Evolutionary conservation across 2,113 vertebrate genomes (phyloP), one percentile per base, ranked within the genome.

Genomic region (Myrmophylax atrothorax): DNA sequence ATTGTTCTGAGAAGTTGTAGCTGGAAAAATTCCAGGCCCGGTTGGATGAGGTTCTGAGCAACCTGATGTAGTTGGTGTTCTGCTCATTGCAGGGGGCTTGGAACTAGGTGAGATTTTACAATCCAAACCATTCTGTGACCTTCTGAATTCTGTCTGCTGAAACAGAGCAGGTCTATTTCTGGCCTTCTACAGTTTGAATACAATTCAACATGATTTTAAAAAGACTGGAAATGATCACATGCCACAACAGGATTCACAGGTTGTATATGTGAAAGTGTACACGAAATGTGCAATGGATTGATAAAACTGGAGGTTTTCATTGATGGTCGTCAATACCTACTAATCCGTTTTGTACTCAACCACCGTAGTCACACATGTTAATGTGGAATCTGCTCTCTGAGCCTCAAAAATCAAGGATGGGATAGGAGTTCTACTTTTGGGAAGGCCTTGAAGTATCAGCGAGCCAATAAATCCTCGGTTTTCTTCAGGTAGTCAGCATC

Each of bases 291-390:
- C 40, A 40, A 13, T 19, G 19, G 12, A 33, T 73, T 73, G 33
- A 12, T 44, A 12, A 76, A 68, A 31, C n/a, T 0, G 0, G 6
- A 75, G 28, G 8, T 3, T 58, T 82, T 67, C 8, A 5, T 49
- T 58, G 22, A 37, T 22, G 47, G 8, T 12, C n/a, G 44, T 50
- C 14, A 53, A 4, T 25, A n/a, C 6, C 12, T 16, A 14, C 20
- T 62, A 16, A 35, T 40, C 18, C 33, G 9, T 20, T 28, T 60
- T 63, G 46, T 29, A 25, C 22, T 47, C 22, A 37, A 0, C 46
- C 33, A n/a, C 15, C 12, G 20, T 10, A 64, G 29, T 52, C 13
- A 40, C 18, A 28, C 4, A 3, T n/a, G 6, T 40, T 44, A 29
- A 33, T 33, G 6, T 58, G 31, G 12, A 20, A 4, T 64, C 29